phyloP scores from a whole-genome alignment of 2,797 vertebrate species.

The Sylvia borin region DNA sequence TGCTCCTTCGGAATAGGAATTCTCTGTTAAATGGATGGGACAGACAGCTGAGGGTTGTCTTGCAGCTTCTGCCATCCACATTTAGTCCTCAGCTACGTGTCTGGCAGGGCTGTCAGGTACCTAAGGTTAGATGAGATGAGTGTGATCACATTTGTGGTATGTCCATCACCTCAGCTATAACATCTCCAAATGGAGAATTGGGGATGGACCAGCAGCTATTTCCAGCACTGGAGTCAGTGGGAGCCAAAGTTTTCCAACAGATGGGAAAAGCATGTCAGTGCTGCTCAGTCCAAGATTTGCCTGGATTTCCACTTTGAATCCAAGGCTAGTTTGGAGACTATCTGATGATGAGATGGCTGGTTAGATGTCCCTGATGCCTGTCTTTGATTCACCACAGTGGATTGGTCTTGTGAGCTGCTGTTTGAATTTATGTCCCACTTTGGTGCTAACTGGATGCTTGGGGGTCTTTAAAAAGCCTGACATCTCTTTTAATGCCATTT shows the following conservation, averaged over 20 bases:
- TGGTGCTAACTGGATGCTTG: background rate
- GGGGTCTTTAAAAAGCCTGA: background rate
- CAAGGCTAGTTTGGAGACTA: background rate
- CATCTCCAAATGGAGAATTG: fast-evolving
- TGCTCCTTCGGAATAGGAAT: fast-evolving
- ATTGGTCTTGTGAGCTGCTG: fast-evolving
- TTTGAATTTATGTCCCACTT: background rate
- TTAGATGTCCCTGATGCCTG: no score
- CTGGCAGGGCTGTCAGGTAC: background rate
- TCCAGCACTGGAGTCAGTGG: background rate
- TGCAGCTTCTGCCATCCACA: background rate
- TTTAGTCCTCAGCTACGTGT: background rate
- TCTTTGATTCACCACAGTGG: background rate
- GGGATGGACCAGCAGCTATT: background rate
- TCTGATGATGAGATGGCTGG: background rate
- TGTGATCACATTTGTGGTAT: background rate
- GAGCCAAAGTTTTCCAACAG: background rate
- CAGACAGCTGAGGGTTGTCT: background rate
- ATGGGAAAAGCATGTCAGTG: fast-evolving
- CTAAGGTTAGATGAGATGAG: background rate
- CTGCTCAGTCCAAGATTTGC: background rate
- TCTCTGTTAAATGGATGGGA: background rate
- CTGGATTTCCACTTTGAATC: background rate
- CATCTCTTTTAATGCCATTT: background rate
- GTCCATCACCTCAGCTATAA: background rate